Percentiles rank a stretch among this genome's conserved stretches.
These are phyloP conservation scores for Pseudomyrmex pallidus DNA, from an alignment of 1,140 invertebrate species.

Conservation along the genomic window DNA sequence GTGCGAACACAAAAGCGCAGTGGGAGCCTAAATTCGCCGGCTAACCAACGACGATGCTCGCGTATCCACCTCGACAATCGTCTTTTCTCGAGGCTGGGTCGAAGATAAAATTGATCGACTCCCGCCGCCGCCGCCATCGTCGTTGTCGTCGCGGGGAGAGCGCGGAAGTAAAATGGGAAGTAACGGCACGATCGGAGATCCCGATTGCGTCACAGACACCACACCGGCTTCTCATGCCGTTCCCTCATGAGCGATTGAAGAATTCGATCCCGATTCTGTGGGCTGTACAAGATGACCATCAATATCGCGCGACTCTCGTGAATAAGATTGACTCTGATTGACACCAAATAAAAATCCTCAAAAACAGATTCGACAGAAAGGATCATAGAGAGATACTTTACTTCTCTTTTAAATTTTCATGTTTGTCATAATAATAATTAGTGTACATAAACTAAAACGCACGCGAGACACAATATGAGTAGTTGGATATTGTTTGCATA, in stretches of 20 bases:
- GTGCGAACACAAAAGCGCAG: conserved; percentile 45
- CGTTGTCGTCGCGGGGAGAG: neutral
- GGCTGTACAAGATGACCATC: too few relatives aligned
- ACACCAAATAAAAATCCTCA: too few relatives aligned
- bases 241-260: conserved; percentile 7
- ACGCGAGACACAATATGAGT: too few relatives aligned
- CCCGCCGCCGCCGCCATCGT: neutral
- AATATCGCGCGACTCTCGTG: too few relatives aligned
- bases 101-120: conserved; percentile 56
- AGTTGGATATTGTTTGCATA: too few relatives aligned
- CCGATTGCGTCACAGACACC: conserved; percentile 28
- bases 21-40: conserved; percentile 49
- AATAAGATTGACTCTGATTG: too few relatives aligned
- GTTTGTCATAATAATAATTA: too few relatives aligned
- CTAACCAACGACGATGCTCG: conserved; percentile 47
- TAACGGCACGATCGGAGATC: conserved; percentile 19
- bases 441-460: too few relatives aligned
- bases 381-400: too few relatives aligned
- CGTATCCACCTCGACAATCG: conserved; percentile 28
- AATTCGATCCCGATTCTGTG: neutral
- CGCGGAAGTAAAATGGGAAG: conserved; percentile 29
- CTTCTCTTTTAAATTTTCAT: too few relatives aligned
- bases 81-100: neutral
- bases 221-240: neutral
- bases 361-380: too few relatives aligned